Percentiles rank a stretch among this genome's conserved stretches.
Evolutionary conservation across 2,113 vertebrate species (phyloP).

Genomic region (Nycticryphes semicollaris): DNA sequence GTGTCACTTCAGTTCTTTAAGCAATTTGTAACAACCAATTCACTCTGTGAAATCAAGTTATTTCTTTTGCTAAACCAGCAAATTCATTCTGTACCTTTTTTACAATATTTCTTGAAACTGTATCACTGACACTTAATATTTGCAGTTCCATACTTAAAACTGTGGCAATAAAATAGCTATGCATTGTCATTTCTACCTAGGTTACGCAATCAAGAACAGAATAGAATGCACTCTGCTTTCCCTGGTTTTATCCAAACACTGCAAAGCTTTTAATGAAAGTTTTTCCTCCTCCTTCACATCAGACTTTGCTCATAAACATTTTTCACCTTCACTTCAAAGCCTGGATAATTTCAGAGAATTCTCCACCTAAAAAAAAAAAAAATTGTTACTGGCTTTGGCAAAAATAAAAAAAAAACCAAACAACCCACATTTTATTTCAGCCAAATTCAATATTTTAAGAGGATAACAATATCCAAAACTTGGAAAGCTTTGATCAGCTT

Average conservation of each 20-base stretch:
- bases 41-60: not conserved
- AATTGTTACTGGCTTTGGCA: not conserved
- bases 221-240: not conserved
- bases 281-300: not conserved
- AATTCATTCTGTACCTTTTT: not conserved
- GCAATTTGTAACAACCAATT: not conserved
- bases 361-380: not conserved
- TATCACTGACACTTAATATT: not conserved
- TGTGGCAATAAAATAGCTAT: not conserved
- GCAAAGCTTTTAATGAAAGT: not conserved
- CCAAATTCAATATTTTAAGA: not conserved
- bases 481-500: not conserved
- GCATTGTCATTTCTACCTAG: not conserved
- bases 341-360: not conserved
- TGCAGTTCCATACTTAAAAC: not conserved
- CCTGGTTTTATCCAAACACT: not conserved
- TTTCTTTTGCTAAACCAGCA: not conserved
- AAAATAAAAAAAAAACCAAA: not conserved
- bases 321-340: not conserved
- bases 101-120: not conserved
- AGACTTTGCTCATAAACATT: not conserved
- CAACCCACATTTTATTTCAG: not conserved
- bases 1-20: not conserved
- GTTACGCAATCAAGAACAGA: not conserved
- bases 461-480: not conserved